A percentile compares a stretch with the other conserved stretches of the same genome.
Evolutionary conservation across 2,888 invertebrate species (phyloP).

Genomic region (Plagodis pulveraria): DNA sequence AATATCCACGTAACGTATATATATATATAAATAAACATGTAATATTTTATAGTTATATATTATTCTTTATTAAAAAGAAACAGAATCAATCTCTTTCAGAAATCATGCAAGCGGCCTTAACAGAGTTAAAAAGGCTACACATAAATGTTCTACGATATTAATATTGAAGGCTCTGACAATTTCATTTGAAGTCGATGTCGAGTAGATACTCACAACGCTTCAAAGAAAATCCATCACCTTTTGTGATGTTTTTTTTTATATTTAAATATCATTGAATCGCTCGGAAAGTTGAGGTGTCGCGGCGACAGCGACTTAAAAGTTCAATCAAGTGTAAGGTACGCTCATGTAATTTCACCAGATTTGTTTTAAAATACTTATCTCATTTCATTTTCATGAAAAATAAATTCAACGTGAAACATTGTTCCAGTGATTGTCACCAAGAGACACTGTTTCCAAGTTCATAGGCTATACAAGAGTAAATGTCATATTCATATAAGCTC

Average conservation of each 20-base stretch:
- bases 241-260: slow-evolving; percentile 21
- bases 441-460: too few species aligned
- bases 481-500: neutral
- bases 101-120: too few species aligned
- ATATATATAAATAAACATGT: too few species aligned
- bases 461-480: neutral
- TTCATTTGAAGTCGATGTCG: slow-evolving; percentile 7
- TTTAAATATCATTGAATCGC: slow-evolving; percentile 32
- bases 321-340: slow-evolving; percentile 27
- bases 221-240: slow-evolving; percentile 26
- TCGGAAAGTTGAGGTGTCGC: slow-evolving; percentile 33
- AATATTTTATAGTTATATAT: too few species aligned
- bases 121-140: too few species aligned
- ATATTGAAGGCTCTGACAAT: slow-evolving; percentile 10
- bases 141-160: neutral
- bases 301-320: slow-evolving; percentile 34
- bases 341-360: slow-evolving; percentile 24
- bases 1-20: too few species aligned
- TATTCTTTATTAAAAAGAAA: too few species aligned
- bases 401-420: slow-evolving; percentile 25
- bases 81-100: too few species aligned
- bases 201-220: slow-evolving; percentile 9
- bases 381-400: slow-evolving; percentile 22
- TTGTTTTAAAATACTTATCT: slow-evolving; percentile 20
- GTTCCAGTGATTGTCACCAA: neutral